A percentile compares a stretch with the other conserved stretches of the same genome.
Conservation (phyloP, 2,797 vertebrate genomes). For the Halcyon chelicuti region DNA sequence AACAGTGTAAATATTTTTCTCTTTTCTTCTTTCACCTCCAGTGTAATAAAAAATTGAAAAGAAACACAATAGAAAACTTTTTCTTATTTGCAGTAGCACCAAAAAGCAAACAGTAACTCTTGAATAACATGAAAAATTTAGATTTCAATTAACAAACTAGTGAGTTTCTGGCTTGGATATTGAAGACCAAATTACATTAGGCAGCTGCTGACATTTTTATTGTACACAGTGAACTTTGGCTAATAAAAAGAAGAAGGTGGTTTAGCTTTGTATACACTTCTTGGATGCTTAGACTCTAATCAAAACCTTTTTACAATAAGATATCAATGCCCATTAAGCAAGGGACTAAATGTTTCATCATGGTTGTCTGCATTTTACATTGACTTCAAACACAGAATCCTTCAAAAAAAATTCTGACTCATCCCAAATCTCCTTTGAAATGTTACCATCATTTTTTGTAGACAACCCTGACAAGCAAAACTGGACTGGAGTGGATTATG, state of each 20-base stretch:
- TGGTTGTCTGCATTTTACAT: not conserved
- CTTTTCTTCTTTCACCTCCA: not conserved
- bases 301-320: not conserved
- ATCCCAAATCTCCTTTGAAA: not conserved
- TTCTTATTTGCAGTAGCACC: constrained; percentile 35
- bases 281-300: not conserved
- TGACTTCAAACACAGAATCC: not conserved
- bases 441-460: not conserved
- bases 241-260: not conserved
- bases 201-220: constrained; percentile 33
- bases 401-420: not conserved
- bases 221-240: not conserved
- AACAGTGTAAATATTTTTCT: constrained; percentile 13
- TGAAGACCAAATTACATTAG: constrained; percentile 15
- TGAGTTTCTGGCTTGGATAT: constrained; percentile 30
- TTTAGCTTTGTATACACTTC: not conserved
- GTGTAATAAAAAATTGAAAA: not conserved
- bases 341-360: not conserved
- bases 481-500: not conserved
- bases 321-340: not conserved
- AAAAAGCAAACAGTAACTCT: constrained; percentile 31
- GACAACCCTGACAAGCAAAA: not conserved
- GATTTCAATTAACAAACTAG: constrained; percentile 3
- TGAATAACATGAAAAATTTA: not conserved
- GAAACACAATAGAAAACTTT: constrained; percentile 25